These are phyloP conservation scores for Epistrophella euchroma DNA, from an alignment of 2,888 invertebrate genomes.

Conservation along the genomic window DNA sequence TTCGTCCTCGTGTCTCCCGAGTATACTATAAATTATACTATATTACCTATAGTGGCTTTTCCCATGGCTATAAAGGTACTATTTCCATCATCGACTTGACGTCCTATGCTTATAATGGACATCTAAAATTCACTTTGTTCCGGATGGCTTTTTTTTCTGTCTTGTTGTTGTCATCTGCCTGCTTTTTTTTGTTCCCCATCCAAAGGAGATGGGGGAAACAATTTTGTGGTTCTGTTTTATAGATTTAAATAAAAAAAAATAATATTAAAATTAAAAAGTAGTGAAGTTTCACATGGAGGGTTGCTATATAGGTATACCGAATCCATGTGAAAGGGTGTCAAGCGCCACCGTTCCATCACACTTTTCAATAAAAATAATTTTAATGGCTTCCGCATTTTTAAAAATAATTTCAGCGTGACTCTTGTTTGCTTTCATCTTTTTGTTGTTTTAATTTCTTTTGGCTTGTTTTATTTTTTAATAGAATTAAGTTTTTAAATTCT, in stretches of 20 bases:
- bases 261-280: neutral
- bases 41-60: slow-evolving; percentile 3
- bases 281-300: slow-evolving; percentile 32
- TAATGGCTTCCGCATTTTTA: slow-evolving; percentile 66
- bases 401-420: slow-evolving; percentile 62
- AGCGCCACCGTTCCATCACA: neutral
- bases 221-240: slow-evolving; percentile 62
- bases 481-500: slow-evolving; percentile 58
- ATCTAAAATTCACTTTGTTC: slow-evolving; percentile 70
- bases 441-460: neutral
- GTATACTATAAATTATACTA: slow-evolving; percentile 63
- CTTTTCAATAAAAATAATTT: slow-evolving; percentile 69
- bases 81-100: slow-evolving; percentile 8
- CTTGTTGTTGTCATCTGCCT: neutral
- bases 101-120: slow-evolving; percentile 66
- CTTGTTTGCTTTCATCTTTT: slow-evolving; percentile 39
- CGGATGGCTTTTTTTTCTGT: slow-evolving; percentile 4
- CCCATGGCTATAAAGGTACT: neutral
- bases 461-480: slow-evolving; percentile 21
- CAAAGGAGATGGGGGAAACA: slow-evolving; percentile 50
- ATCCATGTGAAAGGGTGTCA: neutral
- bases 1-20: slow-evolving; percentile 45
- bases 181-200: neutral
- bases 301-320: neutral
- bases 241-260: neutral